These are phyloP conservation scores for Heterohyrax brucei DNA, from an alignment of 2,797 vertebrate genomes.

Conservation along the genomic window DNA sequence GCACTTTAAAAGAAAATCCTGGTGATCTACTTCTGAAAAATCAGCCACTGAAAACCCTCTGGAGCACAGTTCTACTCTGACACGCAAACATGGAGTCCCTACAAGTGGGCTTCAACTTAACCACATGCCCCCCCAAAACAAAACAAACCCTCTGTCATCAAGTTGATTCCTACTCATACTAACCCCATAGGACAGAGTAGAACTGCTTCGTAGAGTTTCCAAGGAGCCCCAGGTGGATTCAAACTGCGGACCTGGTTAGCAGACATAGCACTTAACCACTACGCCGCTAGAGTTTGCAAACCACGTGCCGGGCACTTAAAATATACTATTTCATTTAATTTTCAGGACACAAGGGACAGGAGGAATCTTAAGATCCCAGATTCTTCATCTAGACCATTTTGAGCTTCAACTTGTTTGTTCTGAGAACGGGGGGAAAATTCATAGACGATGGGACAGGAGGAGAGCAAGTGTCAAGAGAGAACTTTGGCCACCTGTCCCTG, in stretches of 20 bases:
- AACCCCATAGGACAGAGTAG: no score
- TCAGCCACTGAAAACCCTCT: neutral
- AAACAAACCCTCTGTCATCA: no score
- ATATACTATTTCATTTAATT: slow-evolving; percentile 33
- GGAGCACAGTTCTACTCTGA: neutral
- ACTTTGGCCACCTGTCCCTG: slow-evolving; percentile 92
- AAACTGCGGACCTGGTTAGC: no score
- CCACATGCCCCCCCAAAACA: neutral
- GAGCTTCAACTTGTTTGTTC: neutral
- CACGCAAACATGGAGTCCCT: no score
- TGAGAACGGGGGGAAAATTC: neutral
- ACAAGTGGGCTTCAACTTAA: neutral
- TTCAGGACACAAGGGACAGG: neutral
- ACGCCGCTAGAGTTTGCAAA: neutral
- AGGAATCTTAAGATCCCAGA: slow-evolving; percentile 11
- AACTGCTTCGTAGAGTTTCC: no score
- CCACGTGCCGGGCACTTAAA: neutral
- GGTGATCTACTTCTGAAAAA: neutral
- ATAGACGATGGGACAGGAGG: neutral
- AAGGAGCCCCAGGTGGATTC: no score
- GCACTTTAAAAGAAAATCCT: neutral
- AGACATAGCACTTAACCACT: no score
- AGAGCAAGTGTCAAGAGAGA: neutral
- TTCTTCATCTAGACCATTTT: neutral
- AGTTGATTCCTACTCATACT: no score